Evolutionary conservation across 2,888 invertebrate species (phyloP).

Genomic region (Ichneumoninae sp.): DNA sequence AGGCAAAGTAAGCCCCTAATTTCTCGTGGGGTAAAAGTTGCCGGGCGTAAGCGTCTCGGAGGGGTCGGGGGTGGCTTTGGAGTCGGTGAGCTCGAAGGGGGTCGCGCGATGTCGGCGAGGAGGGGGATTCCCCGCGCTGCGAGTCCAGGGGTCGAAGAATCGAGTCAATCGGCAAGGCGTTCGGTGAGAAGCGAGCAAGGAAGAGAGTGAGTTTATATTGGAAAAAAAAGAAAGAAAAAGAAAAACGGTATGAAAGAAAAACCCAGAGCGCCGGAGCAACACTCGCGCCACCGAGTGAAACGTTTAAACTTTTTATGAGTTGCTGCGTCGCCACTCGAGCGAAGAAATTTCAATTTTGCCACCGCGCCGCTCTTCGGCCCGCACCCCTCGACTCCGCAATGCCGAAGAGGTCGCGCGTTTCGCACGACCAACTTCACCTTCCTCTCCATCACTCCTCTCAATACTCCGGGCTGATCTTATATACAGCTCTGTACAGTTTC

Average conservation of each 20-base stretch:
- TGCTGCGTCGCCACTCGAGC: conserved; percentile 83
- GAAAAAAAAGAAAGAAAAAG: conserved; percentile 22
- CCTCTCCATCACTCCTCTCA: conserved; percentile 44
- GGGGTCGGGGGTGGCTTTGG: conserved; percentile 61
- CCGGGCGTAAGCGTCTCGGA: conserved; percentile 74
- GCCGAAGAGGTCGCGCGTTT: conserved; percentile 29
- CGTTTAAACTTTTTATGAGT: conserved; percentile 84
- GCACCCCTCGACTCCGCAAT: conserved; percentile 38
- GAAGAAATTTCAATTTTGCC: conserved; percentile 84
- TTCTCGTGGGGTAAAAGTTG: conserved; percentile 78
- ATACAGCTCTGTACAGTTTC: conserved; percentile 28
- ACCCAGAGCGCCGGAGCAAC: conserved; percentile 72
- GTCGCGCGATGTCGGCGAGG: conserved; percentile 14
- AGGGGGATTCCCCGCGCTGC: conserved; percentile 57
- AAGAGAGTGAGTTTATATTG: conserved; percentile 71
- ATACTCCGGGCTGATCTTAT: conserved; percentile 47
- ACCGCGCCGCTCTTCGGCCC: conserved; percentile 64
- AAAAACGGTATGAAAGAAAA: conserved; percentile 38
- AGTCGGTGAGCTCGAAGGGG: conserved; percentile 49
- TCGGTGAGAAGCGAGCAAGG: conserved; percentile 62
- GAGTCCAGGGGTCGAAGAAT: conserved; percentile 66
- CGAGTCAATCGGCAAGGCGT: conserved; percentile 75
- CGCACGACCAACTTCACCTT: conserved; percentile 57
- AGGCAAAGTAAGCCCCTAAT: conserved; percentile 83
- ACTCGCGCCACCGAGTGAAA: conserved; percentile 77